A percentile compares a stretch with the other conserved stretches of the same genome.
Conservation (phyloP, 2,888 invertebrate genomes). For the Oscheius onirici region DNA sequence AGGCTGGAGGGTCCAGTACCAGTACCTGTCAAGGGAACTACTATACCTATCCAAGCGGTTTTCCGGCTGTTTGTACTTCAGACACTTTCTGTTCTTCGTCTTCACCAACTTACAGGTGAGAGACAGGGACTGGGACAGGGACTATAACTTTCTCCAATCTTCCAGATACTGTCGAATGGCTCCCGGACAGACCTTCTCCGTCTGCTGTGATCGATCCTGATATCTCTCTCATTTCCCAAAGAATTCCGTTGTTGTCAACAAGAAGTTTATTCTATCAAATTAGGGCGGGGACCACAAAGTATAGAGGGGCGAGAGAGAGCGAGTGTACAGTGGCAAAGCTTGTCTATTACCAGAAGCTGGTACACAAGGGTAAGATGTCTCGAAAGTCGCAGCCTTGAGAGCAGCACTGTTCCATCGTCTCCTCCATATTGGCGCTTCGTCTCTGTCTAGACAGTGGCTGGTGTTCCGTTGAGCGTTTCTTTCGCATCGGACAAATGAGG, state of each 20-base stretch:
- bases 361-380: slow-evolving; percentile 51
- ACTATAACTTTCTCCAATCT: no score
- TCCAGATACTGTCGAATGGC: slow-evolving; percentile 25
- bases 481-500: slow-evolving; percentile 55
- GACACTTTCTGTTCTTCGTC: slow-evolving; percentile 8
- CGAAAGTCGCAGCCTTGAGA: slow-evolving; percentile 51
- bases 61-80: slow-evolving; percentile 16
- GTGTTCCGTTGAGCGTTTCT: slow-evolving; percentile 43
- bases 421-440: slow-evolving; percentile 25
- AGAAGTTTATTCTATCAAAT: slow-evolving; percentile 23
- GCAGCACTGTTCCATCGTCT: slow-evolving; percentile 50
- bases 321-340: slow-evolving; percentile 7
- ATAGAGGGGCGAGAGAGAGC: no score
- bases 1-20: background rate
- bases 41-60: slow-evolving; percentile 13
- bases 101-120: slow-evolving; percentile 3
- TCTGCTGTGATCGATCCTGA: slow-evolving; percentile 16
- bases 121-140: background rate
- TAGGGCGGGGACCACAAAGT: slow-evolving; percentile 5
- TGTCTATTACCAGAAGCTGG: slow-evolving; percentile 41
- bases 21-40: slow-evolving; percentile 6
- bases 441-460: background rate
- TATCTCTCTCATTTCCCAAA: background rate
- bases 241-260: slow-evolving; percentile 8
- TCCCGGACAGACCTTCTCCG: slow-evolving; percentile 15